Evolutionary conservation across 2,113 vertebrate species (phyloP).

Genomic region (Lipotes vexillifer): DNA sequence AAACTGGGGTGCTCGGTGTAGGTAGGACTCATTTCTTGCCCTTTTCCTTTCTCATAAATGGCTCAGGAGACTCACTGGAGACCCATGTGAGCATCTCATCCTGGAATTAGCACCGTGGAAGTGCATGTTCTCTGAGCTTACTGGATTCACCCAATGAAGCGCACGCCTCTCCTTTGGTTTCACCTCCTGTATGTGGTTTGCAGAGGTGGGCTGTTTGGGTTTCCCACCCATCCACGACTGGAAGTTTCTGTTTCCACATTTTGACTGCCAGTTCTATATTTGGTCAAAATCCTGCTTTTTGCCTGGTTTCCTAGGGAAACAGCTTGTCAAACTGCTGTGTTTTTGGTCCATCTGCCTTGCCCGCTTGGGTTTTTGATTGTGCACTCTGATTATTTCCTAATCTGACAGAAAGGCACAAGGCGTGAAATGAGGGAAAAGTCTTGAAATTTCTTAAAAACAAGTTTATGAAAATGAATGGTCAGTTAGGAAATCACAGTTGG

Average conservation of each 20-base stretch:
- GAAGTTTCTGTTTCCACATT: conserved; percentile 63
- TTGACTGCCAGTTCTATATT: conserved; percentile 60
- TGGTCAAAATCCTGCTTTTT: conserved; percentile 48
- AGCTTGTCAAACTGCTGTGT: conserved; percentile 34
- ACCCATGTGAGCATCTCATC: neutral
- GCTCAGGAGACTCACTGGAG: conserved; percentile 10
- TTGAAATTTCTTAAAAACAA: neutral
- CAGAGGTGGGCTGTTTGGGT: conserved; percentile 19
- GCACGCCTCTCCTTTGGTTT: neutral
- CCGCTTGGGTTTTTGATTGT: conserved; percentile 15
- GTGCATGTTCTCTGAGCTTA: neutral
- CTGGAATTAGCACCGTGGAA: conserved; percentile 38
- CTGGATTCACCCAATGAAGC: neutral
- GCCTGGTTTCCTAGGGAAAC: conserved; percentile 69
- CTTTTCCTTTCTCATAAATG: conserved; percentile 52
- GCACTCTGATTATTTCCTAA: conserved; percentile 24
- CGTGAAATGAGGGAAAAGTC: neutral
- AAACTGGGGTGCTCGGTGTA: neutral
- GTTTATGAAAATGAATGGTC: neutral
- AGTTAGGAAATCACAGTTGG: neutral
- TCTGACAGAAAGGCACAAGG: neutral
- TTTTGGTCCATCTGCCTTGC: conserved; percentile 50
- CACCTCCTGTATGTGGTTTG: neutral
- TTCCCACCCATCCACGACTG: conserved; percentile 37
- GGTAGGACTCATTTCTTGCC: conserved; percentile 14